Evolutionary conservation across 2,888 invertebrate genomes (phyloP), one percentile per base, ranked within the genome.

Genomic region (Cosmia pyralina): DNA sequence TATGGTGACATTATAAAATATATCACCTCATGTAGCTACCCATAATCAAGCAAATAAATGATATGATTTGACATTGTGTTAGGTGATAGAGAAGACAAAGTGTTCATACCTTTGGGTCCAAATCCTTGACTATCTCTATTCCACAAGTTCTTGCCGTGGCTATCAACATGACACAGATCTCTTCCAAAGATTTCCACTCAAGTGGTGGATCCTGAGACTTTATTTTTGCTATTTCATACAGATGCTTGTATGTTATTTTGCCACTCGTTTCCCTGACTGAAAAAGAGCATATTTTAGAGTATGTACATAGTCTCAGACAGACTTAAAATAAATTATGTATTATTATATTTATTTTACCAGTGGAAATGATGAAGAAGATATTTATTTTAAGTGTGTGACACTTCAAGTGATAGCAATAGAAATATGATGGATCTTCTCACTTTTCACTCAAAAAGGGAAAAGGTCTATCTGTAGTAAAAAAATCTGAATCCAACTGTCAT

Each of bases 171-270:
- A 97, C 96, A 91, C 99, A 99, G 88, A 99, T 97, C 90, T 98
- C 97, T 93, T 98, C 89, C 78, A 98, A 87, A 15, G 96, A 91
- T 81, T 95, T 94, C 88, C 97, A 96, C 87, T 97, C 97, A 41
- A 97, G 92, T 0, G 97, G 94, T 6, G 98, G 98, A 94, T 99
- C 99, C 90, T 98, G 96, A n/a, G 97, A 96, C 94, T 99, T 99
- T n/a, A 99, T 98, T 93, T 97, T 97, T 0, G 99, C 99, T 90
- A 99, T 99, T 97, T 99, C 99, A 94, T 99, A 99, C 19, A 99
- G 93, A 94, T 99, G 99, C 92, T 99, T 99, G 0, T 98, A 90
- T 0, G 99, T 98, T 72, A 99, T 97, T 96, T 98, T 99, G 1
- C 99, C 99, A 86, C 98, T 97, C 44, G 97, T 94, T 94, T 99